phyloP scores from a whole-genome alignment of 2,113 vertebrate genomes.

The Varanus komodoensis region DNA sequence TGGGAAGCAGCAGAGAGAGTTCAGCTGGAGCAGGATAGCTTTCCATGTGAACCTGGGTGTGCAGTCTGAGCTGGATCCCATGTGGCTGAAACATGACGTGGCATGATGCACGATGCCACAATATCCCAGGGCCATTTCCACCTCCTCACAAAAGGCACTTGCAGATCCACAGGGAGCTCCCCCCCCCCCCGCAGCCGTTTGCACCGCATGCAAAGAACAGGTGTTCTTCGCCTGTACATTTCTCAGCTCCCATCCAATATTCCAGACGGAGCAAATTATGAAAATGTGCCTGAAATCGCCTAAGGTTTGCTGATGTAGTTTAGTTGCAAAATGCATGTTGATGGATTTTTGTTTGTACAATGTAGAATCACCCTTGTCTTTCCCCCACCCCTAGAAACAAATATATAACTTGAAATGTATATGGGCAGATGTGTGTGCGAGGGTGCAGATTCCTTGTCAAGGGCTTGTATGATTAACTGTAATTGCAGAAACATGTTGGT shows the following conservation, averaged over 20 bases:
- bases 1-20: neutral
- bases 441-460: neutral
- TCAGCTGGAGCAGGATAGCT: neutral
- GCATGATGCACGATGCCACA: neutral
- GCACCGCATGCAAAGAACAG: neutral
- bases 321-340: constrained; percentile 1
- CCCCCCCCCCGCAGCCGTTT: neutral
- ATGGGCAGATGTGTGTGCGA: too few relatives aligned
- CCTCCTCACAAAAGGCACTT: neutral
- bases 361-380: too few relatives aligned
- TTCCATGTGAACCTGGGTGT: neutral
- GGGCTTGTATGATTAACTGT: neutral
- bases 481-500: neutral
- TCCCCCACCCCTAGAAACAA: neutral
- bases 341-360: neutral
- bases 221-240: neutral
- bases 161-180: neutral
- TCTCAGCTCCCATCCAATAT: neutral
- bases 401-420: neutral
- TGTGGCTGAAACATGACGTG: neutral
- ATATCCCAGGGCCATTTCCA: too few relatives aligned
- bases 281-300: neutral
- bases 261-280: neutral
- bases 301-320: neutral
- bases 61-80: too few relatives aligned